Evolutionary conservation across 2,113 vertebrate genomes (phyloP).

Genomic region (Dolichallabes microphthalmus): DNA sequence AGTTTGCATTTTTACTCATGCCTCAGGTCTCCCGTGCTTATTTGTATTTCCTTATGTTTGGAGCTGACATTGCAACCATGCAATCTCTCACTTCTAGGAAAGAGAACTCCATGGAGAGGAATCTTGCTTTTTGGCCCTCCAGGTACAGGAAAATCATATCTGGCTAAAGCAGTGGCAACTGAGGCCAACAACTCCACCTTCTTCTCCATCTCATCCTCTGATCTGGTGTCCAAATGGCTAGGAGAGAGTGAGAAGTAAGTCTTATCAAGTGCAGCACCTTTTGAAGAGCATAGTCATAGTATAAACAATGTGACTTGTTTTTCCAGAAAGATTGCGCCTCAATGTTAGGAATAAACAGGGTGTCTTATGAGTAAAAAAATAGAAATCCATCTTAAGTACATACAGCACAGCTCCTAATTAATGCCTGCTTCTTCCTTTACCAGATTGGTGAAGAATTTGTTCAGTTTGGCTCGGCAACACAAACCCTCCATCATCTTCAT

Average conservation of each 20-base stretch:
- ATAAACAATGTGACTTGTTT: not conserved
- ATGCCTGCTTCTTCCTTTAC: not conserved
- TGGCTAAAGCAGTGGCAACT: slow-evolving; percentile 88
- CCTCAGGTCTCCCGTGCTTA: not conserved
- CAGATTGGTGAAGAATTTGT: slow-evolving; percentile 91
- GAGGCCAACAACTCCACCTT: slow-evolving; percentile 82
- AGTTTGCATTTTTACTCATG: not conserved
- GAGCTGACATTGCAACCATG: not conserved
- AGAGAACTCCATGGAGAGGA: slow-evolving; percentile 91
- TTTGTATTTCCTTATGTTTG: not conserved
- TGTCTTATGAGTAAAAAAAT: not conserved
- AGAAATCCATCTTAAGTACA: not conserved
- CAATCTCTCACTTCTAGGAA: slow-evolving; percentile 70
- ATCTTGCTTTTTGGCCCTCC: slow-evolving; percentile 94
- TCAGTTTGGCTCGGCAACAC: slow-evolving; percentile 85
- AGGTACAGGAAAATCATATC: slow-evolving; percentile 91
- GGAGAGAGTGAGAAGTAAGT: slow-evolving; percentile 96
- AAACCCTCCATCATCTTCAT: slow-evolving; percentile 96
- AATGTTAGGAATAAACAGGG: not conserved
- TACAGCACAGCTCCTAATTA: not conserved
- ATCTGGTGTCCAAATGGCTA: slow-evolving; percentile 85
- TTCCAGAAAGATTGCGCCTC: not conserved
- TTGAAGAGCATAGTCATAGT: not conserved
- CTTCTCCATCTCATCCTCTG: slow-evolving; percentile 90
- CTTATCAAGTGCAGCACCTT: not conserved